These are phyloP conservation scores for Embiotoca jacksoni DNA, from an alignment of 2,113 vertebrate species.

Conservation along the genomic window DNA sequence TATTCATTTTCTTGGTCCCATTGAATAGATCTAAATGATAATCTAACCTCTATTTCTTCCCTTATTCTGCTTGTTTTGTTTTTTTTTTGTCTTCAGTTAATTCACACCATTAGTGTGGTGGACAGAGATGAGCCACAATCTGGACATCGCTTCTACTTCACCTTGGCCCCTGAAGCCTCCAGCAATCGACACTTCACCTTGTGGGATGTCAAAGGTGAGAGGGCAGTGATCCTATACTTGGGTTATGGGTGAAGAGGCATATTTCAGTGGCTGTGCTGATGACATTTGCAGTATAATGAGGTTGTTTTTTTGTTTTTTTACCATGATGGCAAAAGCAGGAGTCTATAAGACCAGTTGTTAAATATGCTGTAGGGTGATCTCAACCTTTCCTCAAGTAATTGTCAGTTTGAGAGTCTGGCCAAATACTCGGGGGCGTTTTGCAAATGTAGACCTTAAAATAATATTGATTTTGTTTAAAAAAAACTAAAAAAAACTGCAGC, in stretches of 20 bases:
- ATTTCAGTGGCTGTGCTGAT: not conserved
- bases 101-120: conserved; percentile 98
- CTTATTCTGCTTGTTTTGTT: conserved; percentile 18
- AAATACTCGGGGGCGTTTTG: conserved; percentile 8
- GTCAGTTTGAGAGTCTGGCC: not conserved
- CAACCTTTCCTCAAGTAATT: not conserved
- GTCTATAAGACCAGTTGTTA: not conserved
- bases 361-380: not conserved
- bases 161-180: conserved; percentile 89
- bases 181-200: conserved; percentile 93
- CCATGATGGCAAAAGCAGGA: not conserved
- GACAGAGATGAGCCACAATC: conserved; percentile 95
- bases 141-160: conserved; percentile 95
- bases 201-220: conserved; percentile 94
- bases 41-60: conserved; percentile 25
- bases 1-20: conserved; percentile 44
- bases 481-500: not conserved
- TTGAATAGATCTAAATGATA: conserved; percentile 38
- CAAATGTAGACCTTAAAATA: conserved; percentile 2
- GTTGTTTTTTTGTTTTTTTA: not conserved
- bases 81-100: conserved; percentile 84
- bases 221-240: not conserved
- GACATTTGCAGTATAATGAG: not conserved
- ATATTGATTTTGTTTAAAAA: not conserved
- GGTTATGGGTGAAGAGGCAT: not conserved